phyloP scores from a whole-genome alignment of 2,797 vertebrate species.

The Thalassophryne amazonica region DNA sequence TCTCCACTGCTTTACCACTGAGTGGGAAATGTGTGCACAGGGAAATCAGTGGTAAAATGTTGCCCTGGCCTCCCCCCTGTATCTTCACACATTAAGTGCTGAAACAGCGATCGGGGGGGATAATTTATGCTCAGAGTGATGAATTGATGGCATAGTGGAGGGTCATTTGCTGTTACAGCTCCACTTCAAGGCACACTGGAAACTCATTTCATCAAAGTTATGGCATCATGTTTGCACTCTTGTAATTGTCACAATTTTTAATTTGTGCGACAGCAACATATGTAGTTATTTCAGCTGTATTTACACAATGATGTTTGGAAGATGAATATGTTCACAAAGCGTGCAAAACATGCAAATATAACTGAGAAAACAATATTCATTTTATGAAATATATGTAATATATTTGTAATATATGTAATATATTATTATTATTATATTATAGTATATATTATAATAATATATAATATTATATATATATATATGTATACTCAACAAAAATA shows the following conservation, averaged over 20 bases:
- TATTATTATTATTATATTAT: too few relatives aligned
- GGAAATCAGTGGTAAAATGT: slow-evolving; percentile 56
- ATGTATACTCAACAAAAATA: too few relatives aligned
- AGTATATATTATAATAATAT: too few relatives aligned
- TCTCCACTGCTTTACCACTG: slow-evolving; percentile 9
- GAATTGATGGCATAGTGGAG: slow-evolving; percentile 30
- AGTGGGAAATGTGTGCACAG: slow-evolving; percentile 47
- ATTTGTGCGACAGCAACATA: slow-evolving; percentile 13
- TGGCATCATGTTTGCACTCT: slow-evolving; percentile 6
- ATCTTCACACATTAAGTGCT: slow-evolving; percentile 49
- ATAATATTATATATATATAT: too few relatives aligned
- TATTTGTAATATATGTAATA: too few relatives aligned
- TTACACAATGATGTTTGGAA: too few relatives aligned
- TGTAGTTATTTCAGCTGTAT: neutral
- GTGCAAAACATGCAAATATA: too few relatives aligned
- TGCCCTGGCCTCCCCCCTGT: slow-evolving; percentile 26
- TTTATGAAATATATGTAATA: too few relatives aligned
- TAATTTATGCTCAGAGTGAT: slow-evolving; percentile 34
- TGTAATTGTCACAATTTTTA: neutral
- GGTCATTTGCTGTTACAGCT: slow-evolving; percentile 13
- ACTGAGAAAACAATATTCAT: too few relatives aligned
- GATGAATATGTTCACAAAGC: too few relatives aligned
- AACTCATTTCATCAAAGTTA: slow-evolving; percentile 17
- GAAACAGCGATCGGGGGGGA: slow-evolving; percentile 28
- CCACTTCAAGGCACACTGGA: neutral